Evolutionary conservation across 2,113 vertebrate species (phyloP).

Genomic region (Muntiacus reevesi): DNA sequence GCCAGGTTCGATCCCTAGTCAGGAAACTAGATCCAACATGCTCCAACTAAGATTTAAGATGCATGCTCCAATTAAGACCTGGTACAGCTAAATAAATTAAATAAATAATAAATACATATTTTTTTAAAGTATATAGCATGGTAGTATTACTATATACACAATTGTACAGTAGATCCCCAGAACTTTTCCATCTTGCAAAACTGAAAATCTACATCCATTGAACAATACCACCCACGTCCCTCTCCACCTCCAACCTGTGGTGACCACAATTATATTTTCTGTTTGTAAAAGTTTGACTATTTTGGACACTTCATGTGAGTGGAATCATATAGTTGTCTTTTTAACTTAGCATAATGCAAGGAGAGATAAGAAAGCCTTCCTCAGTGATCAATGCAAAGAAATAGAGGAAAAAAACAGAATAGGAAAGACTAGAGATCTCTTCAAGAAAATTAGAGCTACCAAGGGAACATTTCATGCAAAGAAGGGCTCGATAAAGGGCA

Average conservation of each 20-base stretch:
- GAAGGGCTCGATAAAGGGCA: too few relatives aligned
- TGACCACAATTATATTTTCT: not conserved
- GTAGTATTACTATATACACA: not conserved
- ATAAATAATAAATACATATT: not conserved
- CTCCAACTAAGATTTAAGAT: not conserved
- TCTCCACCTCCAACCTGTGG: not conserved
- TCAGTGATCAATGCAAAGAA: too few relatives aligned
- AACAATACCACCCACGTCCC: not conserved
- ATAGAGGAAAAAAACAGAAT: too few relatives aligned
- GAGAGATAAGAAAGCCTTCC: too few relatives aligned
- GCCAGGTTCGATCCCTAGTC: not conserved
- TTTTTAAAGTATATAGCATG: too few relatives aligned
- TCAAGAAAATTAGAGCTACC: too few relatives aligned
- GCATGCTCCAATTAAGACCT: not conserved
- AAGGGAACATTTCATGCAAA: too few relatives aligned
- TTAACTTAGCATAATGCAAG: not conserved
- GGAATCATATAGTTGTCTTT: not conserved
- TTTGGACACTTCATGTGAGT: not conserved
- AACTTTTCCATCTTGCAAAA: not conserved
- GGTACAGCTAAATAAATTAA: not conserved
- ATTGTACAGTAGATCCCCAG: not conserved
- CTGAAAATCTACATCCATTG: not conserved
- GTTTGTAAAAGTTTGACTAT: not conserved
- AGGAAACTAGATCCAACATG: not conserved
- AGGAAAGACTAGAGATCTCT: too few relatives aligned